Conservation (phyloP, 2,113 vertebrate genomes). For the Macquaria ambigua region DNA sequence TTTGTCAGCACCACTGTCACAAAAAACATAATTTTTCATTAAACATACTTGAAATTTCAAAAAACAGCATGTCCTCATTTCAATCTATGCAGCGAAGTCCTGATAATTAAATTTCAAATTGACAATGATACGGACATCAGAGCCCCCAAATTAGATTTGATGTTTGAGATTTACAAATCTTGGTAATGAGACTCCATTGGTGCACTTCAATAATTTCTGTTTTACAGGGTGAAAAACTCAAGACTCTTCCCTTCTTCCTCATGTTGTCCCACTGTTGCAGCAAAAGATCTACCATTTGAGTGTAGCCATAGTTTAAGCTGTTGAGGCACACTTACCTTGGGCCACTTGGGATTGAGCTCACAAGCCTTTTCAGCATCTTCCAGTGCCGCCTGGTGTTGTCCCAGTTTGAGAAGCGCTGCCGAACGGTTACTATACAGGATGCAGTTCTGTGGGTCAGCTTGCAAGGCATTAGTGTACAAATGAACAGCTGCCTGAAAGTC, state of each 20-base stretch:
- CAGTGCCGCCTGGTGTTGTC: conserved; percentile 91
- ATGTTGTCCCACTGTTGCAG: not conserved
- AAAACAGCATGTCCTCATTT: conserved; percentile 4
- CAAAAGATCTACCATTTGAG: not conserved
- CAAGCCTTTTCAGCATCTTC: conserved; percentile 93
- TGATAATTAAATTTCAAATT: conserved; percentile 5
- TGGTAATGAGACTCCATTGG: not conserved
- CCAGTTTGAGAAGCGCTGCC: conserved; percentile 92
- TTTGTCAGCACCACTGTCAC: not conserved
- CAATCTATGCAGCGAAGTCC: not conserved
- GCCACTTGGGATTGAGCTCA: conserved; percentile 96
- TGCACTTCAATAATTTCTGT: conserved; percentile 3
- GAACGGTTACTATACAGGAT: conserved; percentile 97
- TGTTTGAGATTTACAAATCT: not conserved
- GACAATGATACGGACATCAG: not conserved
- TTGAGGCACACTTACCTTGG: conserved; percentile 89
- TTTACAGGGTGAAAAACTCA: not conserved
- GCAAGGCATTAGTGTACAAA: conserved; percentile 92
- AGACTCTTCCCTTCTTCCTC: not conserved
- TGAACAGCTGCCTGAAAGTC: conserved; percentile 91
- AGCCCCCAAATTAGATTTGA: conserved; percentile 12
- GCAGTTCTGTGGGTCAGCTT: conserved; percentile 96
- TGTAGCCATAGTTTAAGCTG: not conserved
- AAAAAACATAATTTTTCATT: not conserved
- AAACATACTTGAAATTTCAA: not conserved